phyloP scores from a whole-genome alignment of 2,113 vertebrate species.

The Polypterus senegalus region DNA sequence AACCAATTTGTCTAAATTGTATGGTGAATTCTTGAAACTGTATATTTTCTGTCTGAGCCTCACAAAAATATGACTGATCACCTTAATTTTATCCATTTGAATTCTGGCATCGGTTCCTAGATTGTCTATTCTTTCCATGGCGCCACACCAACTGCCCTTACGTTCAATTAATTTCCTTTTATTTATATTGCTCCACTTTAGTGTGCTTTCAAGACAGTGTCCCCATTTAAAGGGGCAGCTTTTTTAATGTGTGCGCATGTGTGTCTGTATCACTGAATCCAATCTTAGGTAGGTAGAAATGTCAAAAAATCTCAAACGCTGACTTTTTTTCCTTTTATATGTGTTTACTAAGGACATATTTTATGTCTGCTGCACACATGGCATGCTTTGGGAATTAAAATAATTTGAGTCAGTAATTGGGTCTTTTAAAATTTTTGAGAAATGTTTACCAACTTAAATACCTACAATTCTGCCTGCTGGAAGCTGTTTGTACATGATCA shows the following conservation, averaged over 20 bases:
- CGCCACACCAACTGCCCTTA: conserved; percentile 60
- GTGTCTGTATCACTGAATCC: too few relatives aligned
- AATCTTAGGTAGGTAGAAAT: too few relatives aligned
- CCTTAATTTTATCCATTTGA: conserved; percentile 47
- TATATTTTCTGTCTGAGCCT: conserved; percentile 68
- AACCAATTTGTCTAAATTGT: conserved; percentile 78
- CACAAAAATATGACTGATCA: conserved; percentile 71
- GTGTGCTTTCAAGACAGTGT: conserved; percentile 51
- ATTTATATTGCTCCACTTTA: conserved; percentile 48
- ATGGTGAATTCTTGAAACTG: conserved; percentile 62
- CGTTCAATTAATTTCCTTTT: conserved; percentile 87
- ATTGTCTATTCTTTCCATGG: conserved; percentile 64
- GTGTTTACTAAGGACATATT: too few relatives aligned
- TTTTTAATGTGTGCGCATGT: conserved; percentile 4
- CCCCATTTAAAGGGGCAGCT: conserved; percentile 45
- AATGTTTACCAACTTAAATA: too few relatives aligned
- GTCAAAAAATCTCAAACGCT: too few relatives aligned
- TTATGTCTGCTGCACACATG: too few relatives aligned
- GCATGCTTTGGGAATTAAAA: too few relatives aligned
- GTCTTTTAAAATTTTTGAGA: too few relatives aligned
- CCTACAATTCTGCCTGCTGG: too few relatives aligned
- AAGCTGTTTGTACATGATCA: too few relatives aligned
- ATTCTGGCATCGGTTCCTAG: conserved; percentile 54
- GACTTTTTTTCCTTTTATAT: too few relatives aligned
- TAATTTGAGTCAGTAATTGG: too few relatives aligned